Evolutionary conservation across 2,888 invertebrate genomes (phyloP), one percentile per base, ranked within the genome.

Genomic region (Hoplodrina ambigua): DNA sequence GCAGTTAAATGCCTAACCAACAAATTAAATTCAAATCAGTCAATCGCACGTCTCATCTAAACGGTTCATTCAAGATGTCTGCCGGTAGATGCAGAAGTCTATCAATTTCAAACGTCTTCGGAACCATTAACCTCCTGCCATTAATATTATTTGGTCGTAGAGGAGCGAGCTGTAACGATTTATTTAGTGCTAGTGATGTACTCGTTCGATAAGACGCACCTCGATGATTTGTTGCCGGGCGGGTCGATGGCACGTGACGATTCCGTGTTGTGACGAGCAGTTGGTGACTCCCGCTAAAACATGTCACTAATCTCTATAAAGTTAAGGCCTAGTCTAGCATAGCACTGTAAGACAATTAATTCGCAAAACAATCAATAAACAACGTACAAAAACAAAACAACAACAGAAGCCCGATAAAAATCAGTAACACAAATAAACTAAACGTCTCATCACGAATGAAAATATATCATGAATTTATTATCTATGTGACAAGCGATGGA

Each of bases 101-200:
- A 90, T 91, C 89, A 90, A 91, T 93, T 91, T 88, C 87, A 91
- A 91, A 90, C 91, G 91, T 93, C 92, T 93, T 91, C 89, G 77
- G 81, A 92, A 91, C 92, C 91, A 94, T 94, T 94, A 94, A 91
- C 91, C 90, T 90, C 88, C 89, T 80, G 86, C 89, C 89, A 92
- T 92, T 91, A 92, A 92, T 93, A 91, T 91, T 91, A 90, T 93
- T 93, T 90, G 90, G 91, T 90, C 88, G 88, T 85, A 76, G 81
- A 78, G 66, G 77, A 78, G 77, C 87, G 87, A 87, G 87, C 85
- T 81, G 87, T 88, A 91, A 91, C 91, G 90, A 94, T 94, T 92
- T 93, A 93, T 93, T 92, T 92, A 91, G 90, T 87, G 88, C 85
- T 92, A 92, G 92, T 91, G 95, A 95, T 95, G 94, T 92, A 80